phyloP scores from a whole-genome alignment of 1,140 invertebrate species.

The Capitella teleta region DNA sequence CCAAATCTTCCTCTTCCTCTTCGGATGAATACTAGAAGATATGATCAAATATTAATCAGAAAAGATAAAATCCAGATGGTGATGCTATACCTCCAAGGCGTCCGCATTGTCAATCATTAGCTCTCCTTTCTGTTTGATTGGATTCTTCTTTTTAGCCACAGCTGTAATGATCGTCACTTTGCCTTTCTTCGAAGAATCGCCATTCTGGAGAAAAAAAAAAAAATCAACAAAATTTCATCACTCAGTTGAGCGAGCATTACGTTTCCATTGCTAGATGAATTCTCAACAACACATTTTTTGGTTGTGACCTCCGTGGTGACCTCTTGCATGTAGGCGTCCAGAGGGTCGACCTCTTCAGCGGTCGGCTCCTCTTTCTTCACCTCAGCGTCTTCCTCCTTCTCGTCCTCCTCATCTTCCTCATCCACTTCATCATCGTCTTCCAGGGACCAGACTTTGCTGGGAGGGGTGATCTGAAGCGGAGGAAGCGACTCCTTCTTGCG shows the following conservation, averaged over 20 bases:
- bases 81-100: slow-evolving; percentile 60
- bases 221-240: not conserved
- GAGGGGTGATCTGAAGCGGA: slow-evolving; percentile 23
- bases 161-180: slow-evolving; percentile 60
- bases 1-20: slow-evolving; percentile 85
- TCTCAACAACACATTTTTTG: not conserved
- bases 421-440: slow-evolving; percentile 41
- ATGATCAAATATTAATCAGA: not conserved
- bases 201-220: not conserved
- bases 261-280: not conserved
- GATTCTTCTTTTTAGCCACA: slow-evolving; percentile 70
- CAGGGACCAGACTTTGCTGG: slow-evolving; percentile 69
- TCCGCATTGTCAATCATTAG: slow-evolving; percentile 95
- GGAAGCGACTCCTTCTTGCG: slow-evolving; percentile 51
- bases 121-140: slow-evolving; percentile 65
- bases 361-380: slow-evolving; percentile 13
- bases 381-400: slow-evolving; percentile 28
- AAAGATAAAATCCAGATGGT: not conserved
- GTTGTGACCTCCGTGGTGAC: slow-evolving; percentile 21
- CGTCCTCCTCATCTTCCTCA: slow-evolving; percentile 10
- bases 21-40: slow-evolving; percentile 73
- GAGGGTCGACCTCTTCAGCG: slow-evolving; percentile 60
- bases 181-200: not conserved
- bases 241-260: not conserved
- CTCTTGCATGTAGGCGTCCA: slow-evolving; percentile 91